These are phyloP conservation scores for Graphium colonna DNA, from an alignment of 2,888 invertebrate species.

Conservation along the genomic window DNA sequence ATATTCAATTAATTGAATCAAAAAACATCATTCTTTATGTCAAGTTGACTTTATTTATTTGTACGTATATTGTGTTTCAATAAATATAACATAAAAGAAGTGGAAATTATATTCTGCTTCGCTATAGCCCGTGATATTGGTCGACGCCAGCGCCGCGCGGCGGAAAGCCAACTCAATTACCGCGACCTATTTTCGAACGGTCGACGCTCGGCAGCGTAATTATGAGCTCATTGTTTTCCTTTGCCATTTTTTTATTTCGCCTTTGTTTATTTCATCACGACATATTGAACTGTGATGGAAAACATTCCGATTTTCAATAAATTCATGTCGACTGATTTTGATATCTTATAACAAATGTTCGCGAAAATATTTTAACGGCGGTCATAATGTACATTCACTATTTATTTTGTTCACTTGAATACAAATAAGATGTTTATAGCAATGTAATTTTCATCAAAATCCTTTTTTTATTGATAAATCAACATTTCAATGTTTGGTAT, in stretches of 20 bases:
- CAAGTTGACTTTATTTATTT: too few species aligned
- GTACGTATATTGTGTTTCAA: too few species aligned
- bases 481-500: too few species aligned
- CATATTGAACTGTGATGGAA: not conserved
- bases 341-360: too few species aligned
- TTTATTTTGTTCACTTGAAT: too few species aligned
- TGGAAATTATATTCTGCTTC: not conserved
- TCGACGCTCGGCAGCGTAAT: conserved; percentile 9
- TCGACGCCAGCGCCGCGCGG: conserved; percentile 26
- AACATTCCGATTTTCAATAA: not conserved
- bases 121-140: conserved; percentile 12
- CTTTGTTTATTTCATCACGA: conserved; percentile 4
- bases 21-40: too few species aligned
- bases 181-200: conserved; percentile 25
- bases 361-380: not conserved
- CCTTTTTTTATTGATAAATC: too few species aligned
- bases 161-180: conserved; percentile 23
- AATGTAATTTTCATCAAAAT: too few species aligned
- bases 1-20: too few species aligned
- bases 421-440: too few species aligned
- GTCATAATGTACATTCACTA: not conserved
- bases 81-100: too few species aligned
- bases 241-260: conserved; percentile 1
- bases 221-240: conserved; percentile 22
- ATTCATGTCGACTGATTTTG: not conserved